A percentile compares a stretch with the other conserved stretches of the same genome.
Evolutionary conservation across 2,113 vertebrate species (phyloP).

Genomic region (Aramus guarauna): DNA sequence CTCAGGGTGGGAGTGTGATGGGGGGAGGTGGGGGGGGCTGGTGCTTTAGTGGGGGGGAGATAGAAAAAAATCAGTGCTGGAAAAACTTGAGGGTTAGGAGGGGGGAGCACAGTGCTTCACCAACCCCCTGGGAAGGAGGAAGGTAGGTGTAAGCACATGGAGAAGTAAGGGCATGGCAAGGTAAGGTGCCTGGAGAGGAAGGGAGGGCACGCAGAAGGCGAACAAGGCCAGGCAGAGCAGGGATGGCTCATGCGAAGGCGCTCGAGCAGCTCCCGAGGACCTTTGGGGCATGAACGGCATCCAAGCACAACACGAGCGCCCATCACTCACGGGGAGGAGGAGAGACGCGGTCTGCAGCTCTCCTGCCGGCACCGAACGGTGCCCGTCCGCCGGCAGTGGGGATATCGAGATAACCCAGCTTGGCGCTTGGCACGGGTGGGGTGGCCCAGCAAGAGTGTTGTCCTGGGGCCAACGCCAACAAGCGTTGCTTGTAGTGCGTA

Average conservation of each 20-base stretch:
- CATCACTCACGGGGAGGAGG: neutral
- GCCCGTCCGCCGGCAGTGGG: rapidly evolving
- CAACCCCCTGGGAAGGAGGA: neutral
- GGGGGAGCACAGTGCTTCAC: slow-evolving; percentile 2
- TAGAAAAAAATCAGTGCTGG: neutral
- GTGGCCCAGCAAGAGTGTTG: neutral
- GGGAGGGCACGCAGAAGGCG: neutral
- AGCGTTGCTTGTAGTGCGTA: neutral
- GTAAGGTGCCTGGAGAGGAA: neutral
- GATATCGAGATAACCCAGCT: neutral
- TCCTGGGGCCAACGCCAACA: slow-evolving; percentile 6
- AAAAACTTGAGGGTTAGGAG: slow-evolving; percentile 37
- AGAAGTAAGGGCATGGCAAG: slow-evolving; percentile 58
- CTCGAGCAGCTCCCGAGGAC: neutral
- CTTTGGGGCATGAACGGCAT: neutral
- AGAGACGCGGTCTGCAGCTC: neutral
- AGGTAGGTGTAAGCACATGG: neutral
- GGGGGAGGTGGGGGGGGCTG: neutral
- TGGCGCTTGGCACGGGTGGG: neutral
- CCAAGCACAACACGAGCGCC: neutral
- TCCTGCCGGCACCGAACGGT: rapidly evolving
- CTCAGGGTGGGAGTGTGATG: slow-evolving; percentile 2
- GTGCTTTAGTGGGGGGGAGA: neutral
- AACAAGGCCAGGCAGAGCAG: neutral
- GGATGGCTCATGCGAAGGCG: neutral